Conservation (phyloP, 1,140 invertebrate genomes). For the Dufourea novaeangliae region DNA sequence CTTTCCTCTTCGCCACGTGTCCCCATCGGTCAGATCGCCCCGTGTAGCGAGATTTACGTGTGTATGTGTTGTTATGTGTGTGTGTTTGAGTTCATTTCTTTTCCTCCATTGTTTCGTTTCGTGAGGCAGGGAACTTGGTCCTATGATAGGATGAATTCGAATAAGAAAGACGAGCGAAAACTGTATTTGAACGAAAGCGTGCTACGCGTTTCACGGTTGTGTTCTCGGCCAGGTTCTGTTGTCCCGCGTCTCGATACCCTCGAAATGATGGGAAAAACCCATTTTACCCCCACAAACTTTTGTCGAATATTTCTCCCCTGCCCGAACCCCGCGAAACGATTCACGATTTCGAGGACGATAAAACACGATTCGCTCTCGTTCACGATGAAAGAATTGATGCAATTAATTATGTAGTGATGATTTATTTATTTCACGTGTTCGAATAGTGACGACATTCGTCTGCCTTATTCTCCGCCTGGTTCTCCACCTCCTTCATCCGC, state of each 20-base stretch:
- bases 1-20: conserved; percentile 37
- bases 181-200: conserved; percentile 50
- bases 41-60: conserved; percentile 58
- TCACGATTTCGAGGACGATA: background rate
- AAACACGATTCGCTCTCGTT: background rate
- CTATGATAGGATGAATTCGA: conserved; percentile 65
- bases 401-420: conserved; percentile 40
- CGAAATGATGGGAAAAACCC: background rate
- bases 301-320: too few relatives aligned
- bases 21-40: conserved; percentile 44
- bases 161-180: conserved; percentile 59
- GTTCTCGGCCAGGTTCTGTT: background rate
- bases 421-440: conserved; percentile 40
- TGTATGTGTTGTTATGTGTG: too few relatives aligned
- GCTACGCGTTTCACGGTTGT: conserved; percentile 46
- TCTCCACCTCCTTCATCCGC: conserved; percentile 43
- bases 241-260: background rate
- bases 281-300: too few relatives aligned
- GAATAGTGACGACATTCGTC: conserved; percentile 53
- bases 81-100: background rate
- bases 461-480: conserved; percentile 38
- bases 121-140: conserved; percentile 73
- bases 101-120: conserved; percentile 38
- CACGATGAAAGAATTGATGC: conserved; percentile 40
- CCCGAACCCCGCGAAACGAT: background rate